phyloP scores from a whole-genome alignment of 2,888 invertebrate species.

The Rhimphoctona megacephalus region DNA sequence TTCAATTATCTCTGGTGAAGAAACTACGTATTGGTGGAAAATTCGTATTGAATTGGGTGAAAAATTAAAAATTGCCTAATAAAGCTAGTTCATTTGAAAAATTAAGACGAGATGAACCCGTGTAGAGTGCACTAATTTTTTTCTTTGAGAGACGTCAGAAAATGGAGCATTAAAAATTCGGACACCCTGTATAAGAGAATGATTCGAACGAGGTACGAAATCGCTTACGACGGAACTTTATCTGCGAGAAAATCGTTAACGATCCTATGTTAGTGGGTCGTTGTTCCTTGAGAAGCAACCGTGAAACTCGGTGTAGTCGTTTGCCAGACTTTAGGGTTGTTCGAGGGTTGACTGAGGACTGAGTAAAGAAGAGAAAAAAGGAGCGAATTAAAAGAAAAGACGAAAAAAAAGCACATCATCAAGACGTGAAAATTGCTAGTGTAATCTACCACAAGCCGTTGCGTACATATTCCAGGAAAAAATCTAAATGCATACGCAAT shows the following conservation, averaged over 20 bases:
- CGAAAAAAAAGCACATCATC: constrained; percentile 65
- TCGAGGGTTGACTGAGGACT: constrained; percentile 12
- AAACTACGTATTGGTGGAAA: too few relatives aligned
- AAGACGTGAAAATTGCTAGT: constrained; percentile 33
- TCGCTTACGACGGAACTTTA: constrained; percentile 43
- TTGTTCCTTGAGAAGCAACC: neutral
- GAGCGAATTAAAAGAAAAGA: neutral
- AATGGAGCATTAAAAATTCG: neutral
- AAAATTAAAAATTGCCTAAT: too few relatives aligned
- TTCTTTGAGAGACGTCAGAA: neutral
- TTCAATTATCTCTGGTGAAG: too few relatives aligned
- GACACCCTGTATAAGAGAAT: constrained; percentile 3
- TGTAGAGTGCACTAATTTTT: too few relatives aligned
- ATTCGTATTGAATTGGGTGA: too few relatives aligned
- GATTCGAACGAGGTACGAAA: constrained; percentile 17
- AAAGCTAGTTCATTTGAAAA: too few relatives aligned
- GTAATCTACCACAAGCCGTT: neutral
- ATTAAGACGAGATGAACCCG: too few relatives aligned
- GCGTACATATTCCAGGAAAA: constrained; percentile 56
- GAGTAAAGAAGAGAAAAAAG: neutral
- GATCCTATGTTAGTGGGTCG: constrained; percentile 14
- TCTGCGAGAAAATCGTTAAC: constrained; percentile 61
- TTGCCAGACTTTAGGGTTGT: constrained; percentile 14
- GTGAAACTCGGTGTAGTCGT: constrained; percentile 18
- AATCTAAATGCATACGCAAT: neutral